Base-by-base conservation (phyloP, 53 echinoderm and acorn worm species). In the Stichopus horrens region DNA sequence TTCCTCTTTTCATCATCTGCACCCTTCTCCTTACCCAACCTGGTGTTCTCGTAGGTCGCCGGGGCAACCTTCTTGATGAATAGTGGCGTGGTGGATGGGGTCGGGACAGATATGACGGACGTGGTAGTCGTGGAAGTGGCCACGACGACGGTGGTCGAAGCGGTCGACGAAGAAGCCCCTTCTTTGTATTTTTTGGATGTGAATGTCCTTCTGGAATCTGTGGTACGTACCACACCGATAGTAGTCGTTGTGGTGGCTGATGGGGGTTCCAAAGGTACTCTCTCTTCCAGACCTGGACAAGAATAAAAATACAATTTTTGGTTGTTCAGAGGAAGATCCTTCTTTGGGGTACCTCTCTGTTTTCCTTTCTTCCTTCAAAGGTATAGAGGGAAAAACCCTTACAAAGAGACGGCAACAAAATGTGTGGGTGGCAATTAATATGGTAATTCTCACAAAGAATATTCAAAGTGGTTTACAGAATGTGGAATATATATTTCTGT, bases 201-300 rank as follows among this genome's bases (percentile, higher is more conserved):
- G 5, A 86, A 82, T 73, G 90, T 91, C 11, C 91, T 75, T 23
- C 89, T 83, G 78, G 91, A 89, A 88, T 98, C 92, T 55, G 93
- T 99, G 88, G 96, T 99, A 74, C 93, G 91, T 10, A 95, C 93
- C 75, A 91, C 93, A 20, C 99, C 99, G 76, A 99, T 99, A 75
- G 99, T 99, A 54, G 99, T 99, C 7, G 96, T 99, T 58, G 99
- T 99, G 74, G 99, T 99, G 58, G 99, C 99, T 20, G 94, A 93
- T 5, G 99, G 99, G 2, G 99, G 99, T 16, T 96, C 96, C 73
- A 93, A 76, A 8, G 96, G 96, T 9, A 95, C 92, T 53, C 74
- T 87, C 71, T 96, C 99, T 76, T 96, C 99, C 74, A 96, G 23
- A 75, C 87, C 99, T 99, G 83, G 71, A 20, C 18, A 7, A 71